Evolutionary conservation across 2,888 invertebrate species (phyloP).

Genomic region (Plutella xylostella): DNA sequence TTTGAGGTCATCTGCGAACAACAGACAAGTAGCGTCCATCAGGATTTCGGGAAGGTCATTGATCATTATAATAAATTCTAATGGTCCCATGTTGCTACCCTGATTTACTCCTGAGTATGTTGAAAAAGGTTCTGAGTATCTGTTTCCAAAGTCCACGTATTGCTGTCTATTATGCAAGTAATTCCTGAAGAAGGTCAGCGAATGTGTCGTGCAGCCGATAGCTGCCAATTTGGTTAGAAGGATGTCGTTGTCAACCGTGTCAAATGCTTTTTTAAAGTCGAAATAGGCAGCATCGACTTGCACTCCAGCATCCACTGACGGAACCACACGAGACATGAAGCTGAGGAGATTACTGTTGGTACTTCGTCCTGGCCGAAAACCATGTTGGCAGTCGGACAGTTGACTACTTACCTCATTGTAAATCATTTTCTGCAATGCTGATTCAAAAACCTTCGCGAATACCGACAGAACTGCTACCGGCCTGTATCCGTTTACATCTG

Average conservation of each 20-base stretch:
- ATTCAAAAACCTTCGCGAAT: background rate
- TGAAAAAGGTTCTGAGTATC: too few species aligned
- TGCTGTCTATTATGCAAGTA: background rate
- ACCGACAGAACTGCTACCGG: background rate
- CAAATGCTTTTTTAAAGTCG: constrained; percentile 1
- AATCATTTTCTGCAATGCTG: background rate
- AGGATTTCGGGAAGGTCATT: too few species aligned
- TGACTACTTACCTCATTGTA: background rate
- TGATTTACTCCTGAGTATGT: too few species aligned
- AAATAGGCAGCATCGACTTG: constrained; percentile 1
- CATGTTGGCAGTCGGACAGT: background rate
- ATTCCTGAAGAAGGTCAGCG: background rate
- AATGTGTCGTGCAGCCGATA: background rate
- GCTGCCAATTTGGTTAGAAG: background rate
- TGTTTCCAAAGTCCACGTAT: background rate
- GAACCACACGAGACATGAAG: background rate
- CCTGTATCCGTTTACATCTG: background rate
- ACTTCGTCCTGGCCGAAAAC: background rate
- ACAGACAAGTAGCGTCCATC: too few species aligned
- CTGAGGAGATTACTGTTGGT: background rate
- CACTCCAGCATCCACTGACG: background rate
- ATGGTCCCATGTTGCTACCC: too few species aligned
- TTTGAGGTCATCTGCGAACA: too few species aligned
- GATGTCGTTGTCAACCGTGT: constrained; percentile 1
- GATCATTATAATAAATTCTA: too few species aligned